Evolutionary conservation across 2,113 vertebrate species (phyloP).

Genomic region (Calypte anna): DNA sequence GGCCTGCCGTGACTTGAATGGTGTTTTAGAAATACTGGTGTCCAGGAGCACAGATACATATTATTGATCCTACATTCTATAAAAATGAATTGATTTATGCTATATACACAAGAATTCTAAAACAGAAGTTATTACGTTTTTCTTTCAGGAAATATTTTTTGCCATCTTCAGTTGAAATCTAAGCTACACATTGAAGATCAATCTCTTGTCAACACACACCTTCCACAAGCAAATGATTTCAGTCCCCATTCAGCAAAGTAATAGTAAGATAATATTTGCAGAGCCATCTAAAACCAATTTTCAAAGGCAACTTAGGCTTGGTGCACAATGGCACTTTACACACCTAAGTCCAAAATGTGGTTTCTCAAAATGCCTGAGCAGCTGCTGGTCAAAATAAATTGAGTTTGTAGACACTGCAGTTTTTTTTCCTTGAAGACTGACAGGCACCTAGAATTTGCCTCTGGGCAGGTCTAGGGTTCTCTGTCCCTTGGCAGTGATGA

Average conservation of each 20-base stretch:
- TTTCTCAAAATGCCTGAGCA: not conserved
- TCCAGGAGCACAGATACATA: not conserved
- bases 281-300: conserved; percentile 8
- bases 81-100: conserved; percentile 29
- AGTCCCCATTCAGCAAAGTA: not conserved
- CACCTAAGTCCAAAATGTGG: not conserved
- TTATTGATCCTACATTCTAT: not conserved
- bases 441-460: not conserved
- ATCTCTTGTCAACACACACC: not conserved
- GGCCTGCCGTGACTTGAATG: not conserved
- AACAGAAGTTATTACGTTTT: not conserved
- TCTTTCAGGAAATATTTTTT: conserved; percentile 32
- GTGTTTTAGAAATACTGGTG: conserved; percentile 26
- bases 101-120: conserved; percentile 1
- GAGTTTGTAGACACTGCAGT: not conserved
- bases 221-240: conserved; percentile 2
- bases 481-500: not conserved
- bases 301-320: not conserved
- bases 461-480: not conserved
- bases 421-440: not conserved
- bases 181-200: not conserved
- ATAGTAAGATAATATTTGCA: not conserved
- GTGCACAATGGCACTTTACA: not conserved
- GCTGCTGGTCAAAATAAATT: not conserved
- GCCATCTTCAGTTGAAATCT: conserved; percentile 28